Evolutionary conservation across 2,797 vertebrate species (phyloP), one percentile per base, ranked within the genome.

Genomic region (Schizopygopsis malacanthus): DNA sequence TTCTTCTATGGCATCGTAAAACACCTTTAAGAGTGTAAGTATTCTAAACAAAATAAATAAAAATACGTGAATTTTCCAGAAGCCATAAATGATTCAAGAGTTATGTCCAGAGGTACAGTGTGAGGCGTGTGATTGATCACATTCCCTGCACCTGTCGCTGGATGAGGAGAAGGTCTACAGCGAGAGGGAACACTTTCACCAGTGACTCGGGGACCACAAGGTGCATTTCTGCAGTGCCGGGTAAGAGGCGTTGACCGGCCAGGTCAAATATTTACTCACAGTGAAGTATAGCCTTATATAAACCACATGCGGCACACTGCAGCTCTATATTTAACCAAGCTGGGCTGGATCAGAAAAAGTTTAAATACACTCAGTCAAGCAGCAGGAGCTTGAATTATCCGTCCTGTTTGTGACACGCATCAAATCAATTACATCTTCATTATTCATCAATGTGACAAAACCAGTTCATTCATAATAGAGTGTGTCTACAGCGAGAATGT

Each of bases 191-290:
- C 41, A 9, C 41, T 9, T 43, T 43, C 41, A 43, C 8, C 50
- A 61, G 28, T 39, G 50, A 71, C 61, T 69, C 47, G 47, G 22
- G 16, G 63, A 78, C 47, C 16, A 50, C 61, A 85, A 83, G 56
- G 77, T 81, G 77, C 69, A 85, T 83, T 63, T 86, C 59, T 81
- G 84, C 82, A 80, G 81, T 77, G 54, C 77, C 15, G 65, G 75
- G 81, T 85, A 79, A 87, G 85, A n/a, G 70, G 83, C 67, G 65
- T 12, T 52, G 79, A 63, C 76, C 18, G 22, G 77, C 86, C 87
- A 89, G 67, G 69, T 86, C 80, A 88, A 86, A 89, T 89, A 89
- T 88, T 90, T 88, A 86, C 84, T 78, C 77, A 28, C 73, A 75
- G 76, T 84, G 84, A 86, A 81, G 82, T 85, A 82, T 79, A 87